A percentile compares a stretch with the other conserved stretches of the same genome.
phyloP scores from a whole-genome alignment of 2,113 vertebrate genomes.

The Cyprinodon tularosa region DNA sequence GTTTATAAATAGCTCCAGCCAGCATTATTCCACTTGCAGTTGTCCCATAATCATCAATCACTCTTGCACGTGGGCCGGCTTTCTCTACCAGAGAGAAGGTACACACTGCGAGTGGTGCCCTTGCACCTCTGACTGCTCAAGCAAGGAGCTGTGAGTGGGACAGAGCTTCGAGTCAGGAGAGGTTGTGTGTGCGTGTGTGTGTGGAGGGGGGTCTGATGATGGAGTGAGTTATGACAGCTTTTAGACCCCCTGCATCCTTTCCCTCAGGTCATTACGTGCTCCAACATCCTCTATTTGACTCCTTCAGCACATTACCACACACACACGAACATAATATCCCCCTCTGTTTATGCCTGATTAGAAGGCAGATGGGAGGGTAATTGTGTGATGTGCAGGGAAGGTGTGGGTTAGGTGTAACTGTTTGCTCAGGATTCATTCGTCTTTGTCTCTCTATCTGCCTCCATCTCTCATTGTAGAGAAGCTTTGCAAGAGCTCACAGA shows the following conservation, averaged over 20 bases:
- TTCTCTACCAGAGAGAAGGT: conserved; percentile 60
- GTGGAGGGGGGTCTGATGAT: conserved; percentile 20
- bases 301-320: conserved; percentile 26
- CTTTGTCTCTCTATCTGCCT: conserved; percentile 45
- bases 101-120: conserved; percentile 55
- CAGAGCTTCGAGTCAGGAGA: conserved; percentile 34
- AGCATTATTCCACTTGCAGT: conserved; percentile 77
- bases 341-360: conserved; percentile 28
- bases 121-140: conserved; percentile 64
- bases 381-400: conserved; percentile 32
- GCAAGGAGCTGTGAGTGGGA: conserved; percentile 48
- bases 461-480: conserved; percentile 42
- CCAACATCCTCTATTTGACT: conserved; percentile 41
- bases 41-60: conserved; percentile 83
- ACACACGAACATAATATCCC: not conserved
- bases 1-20: conserved; percentile 82
- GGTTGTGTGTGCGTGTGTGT: not conserved
- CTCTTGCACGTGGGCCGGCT: conserved; percentile 36
- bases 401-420: conserved; percentile 45
- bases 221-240: conserved; percentile 51
- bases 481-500: conserved; percentile 41
- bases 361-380: conserved; percentile 48
- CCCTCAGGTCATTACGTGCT: conserved; percentile 47
- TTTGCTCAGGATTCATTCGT: conserved; percentile 58
- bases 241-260: conserved; percentile 20